Evolutionary conservation across 1,140 invertebrate species (phyloP).

Genomic region (Eriocheir sinensis): DNA sequence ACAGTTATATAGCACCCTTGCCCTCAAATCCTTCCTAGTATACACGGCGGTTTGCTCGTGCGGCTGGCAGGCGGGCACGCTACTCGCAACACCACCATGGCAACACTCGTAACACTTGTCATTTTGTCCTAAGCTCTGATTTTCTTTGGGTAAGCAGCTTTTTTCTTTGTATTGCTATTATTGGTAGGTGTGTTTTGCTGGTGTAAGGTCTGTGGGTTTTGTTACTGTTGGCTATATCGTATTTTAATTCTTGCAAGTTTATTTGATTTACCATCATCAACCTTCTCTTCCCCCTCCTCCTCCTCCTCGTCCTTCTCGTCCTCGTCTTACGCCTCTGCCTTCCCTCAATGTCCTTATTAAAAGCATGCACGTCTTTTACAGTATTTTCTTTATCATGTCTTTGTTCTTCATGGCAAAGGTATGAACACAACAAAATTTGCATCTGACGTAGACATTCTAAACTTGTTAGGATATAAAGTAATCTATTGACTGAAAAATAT

Average conservation of each 20-base stretch:
- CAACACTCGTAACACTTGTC: not conserved
- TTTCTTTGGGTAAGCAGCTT: not conserved
- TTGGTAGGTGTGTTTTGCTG: no score
- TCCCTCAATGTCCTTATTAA: not conserved
- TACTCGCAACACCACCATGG: no score
- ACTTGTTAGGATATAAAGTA: no score
- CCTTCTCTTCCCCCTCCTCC: not conserved
- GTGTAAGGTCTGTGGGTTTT: no score
- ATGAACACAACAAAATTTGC: no score
- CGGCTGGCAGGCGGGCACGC: not conserved
- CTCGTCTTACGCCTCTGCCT: not conserved
- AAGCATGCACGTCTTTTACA: no score
- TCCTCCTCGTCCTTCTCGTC: not conserved
- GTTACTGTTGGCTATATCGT: not conserved
- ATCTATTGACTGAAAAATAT: no score
- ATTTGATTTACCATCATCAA: not conserved
- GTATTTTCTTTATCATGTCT: no score
- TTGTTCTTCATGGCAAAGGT: no score
- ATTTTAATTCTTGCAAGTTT: not conserved
- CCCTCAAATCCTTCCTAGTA: not conserved
- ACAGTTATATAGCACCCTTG: not conserved
- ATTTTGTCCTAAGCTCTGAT: not conserved
- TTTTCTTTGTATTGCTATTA: not conserved
- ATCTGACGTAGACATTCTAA: no score
- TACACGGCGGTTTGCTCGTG: not conserved